Base-by-base conservation (phyloP, 2,888 invertebrate species). In the Eupithecia exiguata region DNA sequence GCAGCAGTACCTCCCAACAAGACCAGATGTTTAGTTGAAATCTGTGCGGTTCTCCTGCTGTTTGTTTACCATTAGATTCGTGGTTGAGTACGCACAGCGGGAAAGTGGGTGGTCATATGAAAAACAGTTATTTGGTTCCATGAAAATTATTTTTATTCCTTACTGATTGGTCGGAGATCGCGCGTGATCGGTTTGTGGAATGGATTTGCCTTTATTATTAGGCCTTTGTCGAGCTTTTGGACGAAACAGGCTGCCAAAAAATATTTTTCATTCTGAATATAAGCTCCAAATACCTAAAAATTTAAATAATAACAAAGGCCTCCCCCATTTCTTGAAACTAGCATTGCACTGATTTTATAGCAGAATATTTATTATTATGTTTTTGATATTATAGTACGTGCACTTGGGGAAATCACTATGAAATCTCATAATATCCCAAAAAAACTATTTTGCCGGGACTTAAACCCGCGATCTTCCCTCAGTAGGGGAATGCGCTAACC, bases 21-120 rank as follows among this genome's bases (percentile, higher is more conserved):
- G 82, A 10, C 49, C 49, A 21, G 46, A 84, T 79, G 82, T 82
- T 84, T 80, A 82, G 82, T 21, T 77, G 79, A 81, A 83, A 82
- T 83, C 81, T 80, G 80, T 79, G 80, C 80, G 78, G 79, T 78
- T 74, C 79, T 81, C 81, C 79, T 78, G 78, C 77, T 80, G 82
- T 84, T 87, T 86, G 86, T 86, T 87, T 87, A 85, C 83, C 82
- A 87, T 84, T 86, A 83, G 77, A 80, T 75, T 81, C 82, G 58
- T 80, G 78, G 75, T 71, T 74, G 61, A 46, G 74, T 40, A 35
- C 70, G 74, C 79, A 69, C 84, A 76, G 82, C 82, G 43, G 46
- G 35, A 36, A 25, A 58, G 36, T 53, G 18, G 7, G 35, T 14
- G 30, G 18, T 21, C 21, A 21, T 53, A 53, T n/a, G 21, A 9